Conservation (phyloP, 2,113 vertebrate species). For the Chitala chitala region DNA sequence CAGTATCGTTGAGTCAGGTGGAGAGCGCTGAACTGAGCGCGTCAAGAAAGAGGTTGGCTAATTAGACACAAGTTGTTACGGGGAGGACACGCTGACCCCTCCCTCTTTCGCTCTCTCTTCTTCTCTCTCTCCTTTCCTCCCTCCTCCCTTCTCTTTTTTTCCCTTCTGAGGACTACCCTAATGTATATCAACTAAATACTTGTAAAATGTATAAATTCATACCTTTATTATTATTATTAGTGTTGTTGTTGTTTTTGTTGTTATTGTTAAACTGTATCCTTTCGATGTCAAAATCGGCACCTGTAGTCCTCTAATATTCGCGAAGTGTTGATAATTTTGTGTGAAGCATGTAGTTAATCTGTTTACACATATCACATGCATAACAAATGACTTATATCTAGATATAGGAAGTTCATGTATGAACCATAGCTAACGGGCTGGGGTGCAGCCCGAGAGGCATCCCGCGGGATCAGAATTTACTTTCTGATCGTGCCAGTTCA, state of each 20-base stretch:
- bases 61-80: slow-evolving; percentile 66
- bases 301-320: too few species aligned
- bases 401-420: too few species aligned
- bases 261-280: background rate
- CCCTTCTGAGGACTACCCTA: background rate
- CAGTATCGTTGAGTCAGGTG: slow-evolving; percentile 37
- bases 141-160: slow-evolving; percentile 21
- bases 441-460: too few species aligned
- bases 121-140: slow-evolving; percentile 14
- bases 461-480: too few species aligned
- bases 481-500: too few species aligned
- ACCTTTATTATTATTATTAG: background rate
- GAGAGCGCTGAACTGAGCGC: slow-evolving; percentile 54
- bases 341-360: too few species aligned
- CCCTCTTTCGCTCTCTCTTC: slow-evolving; percentile 26
- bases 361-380: too few species aligned
- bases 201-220: background rate
- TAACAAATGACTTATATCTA: too few species aligned
- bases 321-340: too few species aligned
- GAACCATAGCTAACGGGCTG: too few species aligned
- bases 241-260: background rate
- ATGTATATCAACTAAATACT: background rate
- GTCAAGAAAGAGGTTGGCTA: slow-evolving; percentile 61
- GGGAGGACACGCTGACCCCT: slow-evolving; percentile 57
- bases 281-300: too few species aligned